phyloP scores from a whole-genome alignment of 2,888 invertebrate genomes.

The Philonicus albiceps region DNA sequence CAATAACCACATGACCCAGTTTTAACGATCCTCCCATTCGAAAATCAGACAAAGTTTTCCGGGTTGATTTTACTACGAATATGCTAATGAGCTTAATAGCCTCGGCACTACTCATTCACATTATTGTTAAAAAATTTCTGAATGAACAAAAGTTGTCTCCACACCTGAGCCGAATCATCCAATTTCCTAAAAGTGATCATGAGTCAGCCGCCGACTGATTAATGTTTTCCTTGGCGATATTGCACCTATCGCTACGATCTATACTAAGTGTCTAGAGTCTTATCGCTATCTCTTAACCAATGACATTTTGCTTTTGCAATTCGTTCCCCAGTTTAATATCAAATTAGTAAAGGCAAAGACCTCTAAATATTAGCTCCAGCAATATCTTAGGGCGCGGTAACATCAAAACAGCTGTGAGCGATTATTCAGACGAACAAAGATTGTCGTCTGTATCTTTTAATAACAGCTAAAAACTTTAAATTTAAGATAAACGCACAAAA shows the following conservation, averaged over 20 bases:
- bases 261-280: background rate
- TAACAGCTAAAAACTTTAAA: background rate
- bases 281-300: background rate
- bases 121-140: constrained; percentile 5
- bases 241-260: background rate
- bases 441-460: background rate
- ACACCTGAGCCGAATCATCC: constrained; percentile 13
- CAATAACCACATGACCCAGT: constrained; percentile 4
- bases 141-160: background rate
- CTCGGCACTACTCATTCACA: background rate
- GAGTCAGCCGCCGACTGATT: background rate
- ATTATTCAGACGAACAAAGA: background rate
- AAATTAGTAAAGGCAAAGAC: background rate
- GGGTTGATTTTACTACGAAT: background rate
- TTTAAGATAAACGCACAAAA: background rate
- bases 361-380: background rate
- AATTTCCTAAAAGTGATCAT: background rate
- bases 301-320: background rate
- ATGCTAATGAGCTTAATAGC: background rate
- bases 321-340: background rate
- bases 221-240: background rate
- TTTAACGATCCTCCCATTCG: background rate
- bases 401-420: background rate
- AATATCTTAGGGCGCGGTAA: background rate
- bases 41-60: background rate